Conservation (phyloP, 2,113 vertebrate genomes). For the Suricata suricatta region DNA sequence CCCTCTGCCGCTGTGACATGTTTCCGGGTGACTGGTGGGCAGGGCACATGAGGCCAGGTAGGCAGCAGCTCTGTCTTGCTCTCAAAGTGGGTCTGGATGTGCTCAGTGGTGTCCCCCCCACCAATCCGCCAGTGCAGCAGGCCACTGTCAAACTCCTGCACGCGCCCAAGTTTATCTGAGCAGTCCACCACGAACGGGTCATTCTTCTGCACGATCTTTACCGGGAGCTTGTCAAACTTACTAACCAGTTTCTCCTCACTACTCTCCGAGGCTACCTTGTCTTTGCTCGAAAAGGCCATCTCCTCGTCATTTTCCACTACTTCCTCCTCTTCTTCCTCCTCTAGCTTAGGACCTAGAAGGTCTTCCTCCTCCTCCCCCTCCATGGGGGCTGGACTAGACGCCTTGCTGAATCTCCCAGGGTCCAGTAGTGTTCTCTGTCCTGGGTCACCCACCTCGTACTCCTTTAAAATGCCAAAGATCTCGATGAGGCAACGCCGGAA, state of each 20-base stretch:
- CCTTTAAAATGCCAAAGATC: conserved; percentile 98
- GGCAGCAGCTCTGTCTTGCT: conserved; percentile 89
- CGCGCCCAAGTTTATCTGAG: conserved; percentile 90
- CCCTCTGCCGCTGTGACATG: conserved; percentile 82
- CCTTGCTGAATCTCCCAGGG: conserved; percentile 88
- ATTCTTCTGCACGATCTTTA: conserved; percentile 95
- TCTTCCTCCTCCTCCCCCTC: conserved; percentile 86
- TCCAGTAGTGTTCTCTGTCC: conserved; percentile 97
- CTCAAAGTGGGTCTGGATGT: conserved; percentile 99
- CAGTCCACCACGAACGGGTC: conserved; percentile 94
- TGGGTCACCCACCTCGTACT: conserved; percentile 97
- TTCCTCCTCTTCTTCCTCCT: conserved; percentile 88
- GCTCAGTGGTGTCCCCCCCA: conserved; percentile 97
- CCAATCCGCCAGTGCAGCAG: conserved; percentile 98
- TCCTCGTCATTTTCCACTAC: conserved; percentile 89
- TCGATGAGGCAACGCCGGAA: conserved; percentile 99
- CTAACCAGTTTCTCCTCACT: conserved; percentile 91
- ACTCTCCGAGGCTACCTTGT: conserved; percentile 83
- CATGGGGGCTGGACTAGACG: conserved; percentile 86
- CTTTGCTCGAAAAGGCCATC: conserved; percentile 85
- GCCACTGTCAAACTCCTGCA: conserved; percentile 97
- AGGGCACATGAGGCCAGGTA: conserved; percentile 85
- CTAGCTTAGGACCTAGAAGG: conserved; percentile 79
- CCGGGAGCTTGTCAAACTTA: conserved; percentile 98
- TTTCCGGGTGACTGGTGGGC: conserved; percentile 82